Conservation (phyloP, 2,113 vertebrate genomes). For the Speoplatyrhinus poulsoni region DNA sequence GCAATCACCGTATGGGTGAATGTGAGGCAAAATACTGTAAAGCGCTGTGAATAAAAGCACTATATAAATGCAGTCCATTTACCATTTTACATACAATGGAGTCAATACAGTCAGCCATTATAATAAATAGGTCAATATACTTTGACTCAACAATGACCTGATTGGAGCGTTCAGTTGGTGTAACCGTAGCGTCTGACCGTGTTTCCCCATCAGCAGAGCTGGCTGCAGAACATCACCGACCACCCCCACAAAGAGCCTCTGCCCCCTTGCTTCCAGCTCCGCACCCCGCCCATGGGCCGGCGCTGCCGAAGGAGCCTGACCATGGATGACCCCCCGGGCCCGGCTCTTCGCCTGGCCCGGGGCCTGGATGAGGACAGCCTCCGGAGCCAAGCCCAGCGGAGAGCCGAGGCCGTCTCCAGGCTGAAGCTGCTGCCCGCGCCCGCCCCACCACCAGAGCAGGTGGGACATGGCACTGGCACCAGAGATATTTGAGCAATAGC, state of each 20-base stretch:
- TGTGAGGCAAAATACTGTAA: too few species aligned
- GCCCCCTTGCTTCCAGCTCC: constrained; percentile 69
- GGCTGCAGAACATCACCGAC: constrained; percentile 43
- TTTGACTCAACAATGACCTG: too few species aligned
- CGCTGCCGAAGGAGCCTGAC: constrained; percentile 58
- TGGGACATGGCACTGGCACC: constrained; percentile 58
- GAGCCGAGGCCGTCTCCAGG: constrained; percentile 68
- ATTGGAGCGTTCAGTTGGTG: background rate
- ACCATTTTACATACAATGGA: too few species aligned
- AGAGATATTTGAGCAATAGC: too few species aligned
- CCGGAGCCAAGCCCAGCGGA: constrained; percentile 57
- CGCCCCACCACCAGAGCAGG: constrained; percentile 64
- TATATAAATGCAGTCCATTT: too few species aligned
- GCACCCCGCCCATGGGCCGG: constrained; percentile 71
- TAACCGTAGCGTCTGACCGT: background rate
- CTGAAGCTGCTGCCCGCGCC: constrained; percentile 73
- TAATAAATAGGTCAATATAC: too few species aligned
- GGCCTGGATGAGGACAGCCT: constrained; percentile 42
- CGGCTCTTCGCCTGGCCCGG: background rate
- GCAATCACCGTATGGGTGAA: too few species aligned
- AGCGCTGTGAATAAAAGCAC: too few species aligned
- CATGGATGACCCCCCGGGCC: constrained; percentile 44
- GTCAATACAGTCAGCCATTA: too few species aligned
- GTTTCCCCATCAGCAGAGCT: constrained; percentile 44
- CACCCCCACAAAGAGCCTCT: constrained; percentile 44